Evolutionary conservation across 2,888 invertebrate genomes (phyloP), one percentile per base, ranked within the genome.

Genomic region (Microplitis manilae): DNA sequence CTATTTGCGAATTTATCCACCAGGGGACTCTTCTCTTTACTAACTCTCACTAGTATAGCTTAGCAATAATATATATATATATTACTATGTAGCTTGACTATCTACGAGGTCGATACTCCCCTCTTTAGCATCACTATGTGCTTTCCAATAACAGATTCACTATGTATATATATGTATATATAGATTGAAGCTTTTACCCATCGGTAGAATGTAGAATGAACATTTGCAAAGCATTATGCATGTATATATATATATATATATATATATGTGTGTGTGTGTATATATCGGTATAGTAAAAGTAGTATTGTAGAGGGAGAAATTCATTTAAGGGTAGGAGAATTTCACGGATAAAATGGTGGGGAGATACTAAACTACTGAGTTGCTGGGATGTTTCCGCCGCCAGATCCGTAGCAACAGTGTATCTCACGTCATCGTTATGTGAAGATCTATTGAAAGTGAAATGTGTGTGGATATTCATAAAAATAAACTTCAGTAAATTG

Each of bases 401-500:
- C 82, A 83, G 82, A 83, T 81, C 38, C 85, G 81, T 85, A 87
- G 88, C 88, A 88, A 89, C 88, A 89, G 88, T 88, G 87, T 89
- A 87, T 85, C 87, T 87, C 87, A 88, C 87, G 87, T 84, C 84
- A 83, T 83, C 84, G 79, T 77, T 73, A 75, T 83, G 85, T 72
- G 82, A 84, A 79, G 76, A 80, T 87, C 81, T 88, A 13, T 50
- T 50, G 89, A 15, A 15, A 40, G 38, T 59, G 69, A 68, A 30
- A 65, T 38, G 20, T 65, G 13, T 65, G 38, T 13, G 38, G 1
- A 65, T 13, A 65, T 30, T 65, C 20, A 30, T 30, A 30, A 65
- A 65, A 13, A 65, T 65, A 38, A 30, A 30, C 20, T 30, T 30
- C 8, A 50, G 13, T 50, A 50, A 9, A 50, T 50, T 50, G 50